Conservation (phyloP, 2,113 vertebrate species). For the Bos taurus region DNA sequence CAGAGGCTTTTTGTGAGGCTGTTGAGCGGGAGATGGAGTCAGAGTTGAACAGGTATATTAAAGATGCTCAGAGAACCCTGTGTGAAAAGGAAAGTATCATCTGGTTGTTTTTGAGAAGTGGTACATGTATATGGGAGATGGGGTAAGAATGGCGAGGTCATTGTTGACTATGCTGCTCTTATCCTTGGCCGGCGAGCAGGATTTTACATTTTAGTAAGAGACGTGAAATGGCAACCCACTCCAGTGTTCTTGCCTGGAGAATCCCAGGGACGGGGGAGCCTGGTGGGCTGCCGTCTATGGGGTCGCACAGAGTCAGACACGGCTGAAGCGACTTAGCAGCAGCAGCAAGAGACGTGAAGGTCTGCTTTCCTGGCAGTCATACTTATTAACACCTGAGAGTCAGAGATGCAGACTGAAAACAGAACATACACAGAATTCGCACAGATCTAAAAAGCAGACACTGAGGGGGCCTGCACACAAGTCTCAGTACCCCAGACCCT, state of each 20-base stretch:
- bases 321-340: too few relatives aligned
- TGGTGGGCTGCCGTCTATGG: too few relatives aligned
- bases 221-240: neutral
- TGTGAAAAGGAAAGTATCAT: neutral
- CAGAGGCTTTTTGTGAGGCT: neutral
- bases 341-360: neutral
- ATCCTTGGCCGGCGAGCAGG: neutral
- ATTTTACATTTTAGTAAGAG: slow-evolving; percentile 10
- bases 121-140: neutral
- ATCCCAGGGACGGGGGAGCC: too few relatives aligned
- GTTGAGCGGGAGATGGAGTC: neutral
- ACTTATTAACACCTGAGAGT: neutral
- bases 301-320: too few relatives aligned
- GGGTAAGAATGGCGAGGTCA: neutral
- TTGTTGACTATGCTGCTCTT: neutral
- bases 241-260: too few relatives aligned
- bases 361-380: neutral
- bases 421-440: neutral
- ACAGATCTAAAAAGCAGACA: neutral
- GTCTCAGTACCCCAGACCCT: neutral
- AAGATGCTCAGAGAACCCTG: neutral
- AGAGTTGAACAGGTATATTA: neutral
- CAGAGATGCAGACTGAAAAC: neutral
- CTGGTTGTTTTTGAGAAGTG: neutral
- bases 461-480: neutral